These are phyloP conservation scores for Oopsacas minuta DNA, from an alignment of 37 sponge, comb jelly and placozoan genomes.

Conservation along the genomic window DNA sequence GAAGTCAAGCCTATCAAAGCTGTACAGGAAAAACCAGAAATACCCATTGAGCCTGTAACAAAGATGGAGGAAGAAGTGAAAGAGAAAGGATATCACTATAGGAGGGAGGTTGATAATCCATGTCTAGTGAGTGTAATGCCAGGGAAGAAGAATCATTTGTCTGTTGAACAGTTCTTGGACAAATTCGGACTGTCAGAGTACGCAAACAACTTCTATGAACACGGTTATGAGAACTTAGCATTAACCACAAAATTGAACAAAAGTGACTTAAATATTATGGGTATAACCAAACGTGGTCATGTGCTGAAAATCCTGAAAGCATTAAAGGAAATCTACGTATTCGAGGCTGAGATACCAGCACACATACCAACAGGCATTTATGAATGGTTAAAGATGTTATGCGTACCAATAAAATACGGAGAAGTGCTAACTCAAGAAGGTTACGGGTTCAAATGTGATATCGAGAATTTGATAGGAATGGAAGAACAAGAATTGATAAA, in stretches of 20 bases:
- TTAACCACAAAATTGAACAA: not conserved
- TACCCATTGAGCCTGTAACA: not conserved
- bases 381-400: slow-evolving; percentile 26
- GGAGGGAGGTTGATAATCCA: not conserved
- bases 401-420: slow-evolving; percentile 26
- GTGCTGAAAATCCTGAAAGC: slow-evolving; percentile 35
- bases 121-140: not conserved
- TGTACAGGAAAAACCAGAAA: not conserved
- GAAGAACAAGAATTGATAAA: slow-evolving; percentile 29
- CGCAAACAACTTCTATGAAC: not conserved
- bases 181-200: not conserved
- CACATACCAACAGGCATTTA: not conserved
- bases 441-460: slow-evolving; percentile 34
- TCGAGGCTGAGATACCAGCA: slow-evolving; percentile 40
- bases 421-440: slow-evolving; percentile 36
- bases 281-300: slow-evolving; percentile 39
- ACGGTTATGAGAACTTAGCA: not conserved
- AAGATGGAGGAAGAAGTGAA: not conserved
- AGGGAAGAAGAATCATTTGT: not conserved
- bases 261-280: slow-evolving; percentile 55
- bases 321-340: slow-evolving; percentile 33
- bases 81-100: not conserved
- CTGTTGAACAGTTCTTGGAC: not conserved
- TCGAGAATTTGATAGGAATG: slow-evolving; percentile 40
- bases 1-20: not conserved